Evolutionary conservation across 2,113 vertebrate species (phyloP).

Genomic region (Callipepla californica): DNA sequence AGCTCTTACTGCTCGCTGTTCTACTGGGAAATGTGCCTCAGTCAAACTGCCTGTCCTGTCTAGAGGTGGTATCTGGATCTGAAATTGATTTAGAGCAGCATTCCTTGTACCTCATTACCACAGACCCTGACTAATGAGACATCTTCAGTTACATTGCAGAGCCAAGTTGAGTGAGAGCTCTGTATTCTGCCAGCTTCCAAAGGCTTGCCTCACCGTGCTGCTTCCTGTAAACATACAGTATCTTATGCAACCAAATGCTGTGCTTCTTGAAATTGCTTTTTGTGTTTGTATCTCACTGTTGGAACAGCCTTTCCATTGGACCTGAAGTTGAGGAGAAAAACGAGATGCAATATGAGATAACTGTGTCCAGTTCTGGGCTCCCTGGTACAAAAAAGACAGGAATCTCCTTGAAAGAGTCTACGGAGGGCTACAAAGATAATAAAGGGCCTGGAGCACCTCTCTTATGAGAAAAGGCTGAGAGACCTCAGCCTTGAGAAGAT

Average conservation of each 20-base stretch:
- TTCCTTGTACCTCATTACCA: not conserved
- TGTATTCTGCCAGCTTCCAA: not conserved
- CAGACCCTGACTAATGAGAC: not conserved
- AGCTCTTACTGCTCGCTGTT: not conserved
- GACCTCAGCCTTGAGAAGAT: too few species aligned
- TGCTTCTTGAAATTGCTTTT: not conserved
- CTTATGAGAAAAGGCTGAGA: too few species aligned
- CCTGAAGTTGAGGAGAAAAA: not conserved
- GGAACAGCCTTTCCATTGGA: not conserved
- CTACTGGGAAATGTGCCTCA: not conserved
- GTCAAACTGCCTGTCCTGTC: not conserved
- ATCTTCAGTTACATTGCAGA: fast-evolving
- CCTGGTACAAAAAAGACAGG: too few species aligned
- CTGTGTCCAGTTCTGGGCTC: too few species aligned
- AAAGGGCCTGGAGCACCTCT: too few species aligned
- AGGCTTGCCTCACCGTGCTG: not conserved
- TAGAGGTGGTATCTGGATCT: not conserved
- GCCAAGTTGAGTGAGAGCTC: not conserved
- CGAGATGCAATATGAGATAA: not conserved
- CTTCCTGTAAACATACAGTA: not conserved
- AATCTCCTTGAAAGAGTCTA: too few species aligned
- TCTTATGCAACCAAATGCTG: not conserved
- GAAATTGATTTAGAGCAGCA: not conserved
- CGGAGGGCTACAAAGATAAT: too few species aligned
- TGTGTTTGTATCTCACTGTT: not conserved